Evolutionary conservation across 2,888 invertebrate genomes (phyloP).

Genomic region (Rhodophaea formosa): DNA sequence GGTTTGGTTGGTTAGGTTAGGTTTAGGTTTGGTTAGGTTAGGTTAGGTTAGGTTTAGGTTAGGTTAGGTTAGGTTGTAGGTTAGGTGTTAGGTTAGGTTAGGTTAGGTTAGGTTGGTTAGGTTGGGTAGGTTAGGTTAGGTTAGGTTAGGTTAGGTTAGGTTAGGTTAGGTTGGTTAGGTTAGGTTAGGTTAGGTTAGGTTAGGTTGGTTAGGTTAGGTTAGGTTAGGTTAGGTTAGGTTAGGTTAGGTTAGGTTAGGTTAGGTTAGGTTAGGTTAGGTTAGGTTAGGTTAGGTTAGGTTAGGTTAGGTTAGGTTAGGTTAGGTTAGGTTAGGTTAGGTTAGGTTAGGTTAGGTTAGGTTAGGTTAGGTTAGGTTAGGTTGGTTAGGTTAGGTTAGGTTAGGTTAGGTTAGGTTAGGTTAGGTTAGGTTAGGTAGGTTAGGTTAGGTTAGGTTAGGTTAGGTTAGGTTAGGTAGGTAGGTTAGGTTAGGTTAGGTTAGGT

Average conservation of each 20-base stretch:
- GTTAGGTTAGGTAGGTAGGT: constrained; percentile 28
- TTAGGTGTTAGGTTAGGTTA: too few relatives aligned
- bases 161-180: too few relatives aligned
- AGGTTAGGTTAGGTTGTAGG: too few relatives aligned
- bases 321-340: constrained; percentile 35
- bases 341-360: constrained; percentile 35
- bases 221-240: constrained; percentile 32
- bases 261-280: constrained; percentile 35
- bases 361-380: constrained; percentile 29
- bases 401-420: constrained; percentile 25
- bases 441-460: constrained; percentile 31
- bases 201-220: constrained; percentile 35
- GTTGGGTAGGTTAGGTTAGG: constrained; percentile 27
- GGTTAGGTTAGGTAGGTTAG: constrained; percentile 27
- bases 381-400: constrained; percentile 31
- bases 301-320: constrained; percentile 32
- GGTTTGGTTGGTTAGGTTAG: too few relatives aligned
- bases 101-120: too few relatives aligned
- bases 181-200: too few relatives aligned
- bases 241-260: constrained; percentile 31
- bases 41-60: constrained; percentile 30
- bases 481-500: constrained; percentile 30
- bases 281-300: constrained; percentile 35
- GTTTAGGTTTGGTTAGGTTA: constrained; percentile 33
- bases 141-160: constrained; percentile 32